These are phyloP conservation scores for Apamea monoglypha DNA, from an alignment of 2,888 invertebrate genomes.

Conservation along the genomic window DNA sequence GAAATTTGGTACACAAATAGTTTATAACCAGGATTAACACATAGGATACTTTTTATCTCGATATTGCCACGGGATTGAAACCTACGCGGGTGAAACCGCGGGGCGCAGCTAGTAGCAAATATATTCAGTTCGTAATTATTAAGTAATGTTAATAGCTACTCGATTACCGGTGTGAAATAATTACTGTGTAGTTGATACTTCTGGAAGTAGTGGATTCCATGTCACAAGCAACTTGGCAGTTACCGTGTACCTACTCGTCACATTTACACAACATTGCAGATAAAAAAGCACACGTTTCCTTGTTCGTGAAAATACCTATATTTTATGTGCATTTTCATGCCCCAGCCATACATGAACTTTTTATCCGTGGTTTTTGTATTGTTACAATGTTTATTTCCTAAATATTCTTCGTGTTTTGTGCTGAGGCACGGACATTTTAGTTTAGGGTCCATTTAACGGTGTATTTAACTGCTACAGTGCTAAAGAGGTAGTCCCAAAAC, in stretches of 20 bases:
- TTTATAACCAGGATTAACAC: too few relatives aligned
- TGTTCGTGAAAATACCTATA: constrained; percentile 51
- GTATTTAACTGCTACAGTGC: not conserved
- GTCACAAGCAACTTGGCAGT: constrained; percentile 9
- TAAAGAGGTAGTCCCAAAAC: not conserved
- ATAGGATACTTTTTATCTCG: too few relatives aligned
- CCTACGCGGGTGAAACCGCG: too few relatives aligned
- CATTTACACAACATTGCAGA: constrained; percentile 40
- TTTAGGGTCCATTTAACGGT: not conserved
- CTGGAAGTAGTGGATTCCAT: constrained; percentile 13
- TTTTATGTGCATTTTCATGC: constrained; percentile 59
- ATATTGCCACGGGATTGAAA: too few relatives aligned
- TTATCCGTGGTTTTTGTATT: constrained; percentile 38
- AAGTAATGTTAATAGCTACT: constrained; percentile 3
- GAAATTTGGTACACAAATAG: too few relatives aligned
- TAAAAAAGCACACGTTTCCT: constrained; percentile 60
- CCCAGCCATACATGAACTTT: constrained; percentile 21
- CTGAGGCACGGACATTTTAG: not conserved
- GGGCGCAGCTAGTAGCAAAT: too few relatives aligned
- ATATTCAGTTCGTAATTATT: constrained; percentile 1
- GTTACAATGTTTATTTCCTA: constrained; percentile 15
- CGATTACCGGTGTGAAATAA: constrained; percentile 1
- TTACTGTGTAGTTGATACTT: not conserved
- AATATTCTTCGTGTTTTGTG: constrained; percentile 2
- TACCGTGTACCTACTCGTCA: constrained; percentile 26